These are phyloP conservation scores for Hypomesus transpacificus DNA, from an alignment of 2,113 vertebrate genomes.

Conservation along the genomic window DNA sequence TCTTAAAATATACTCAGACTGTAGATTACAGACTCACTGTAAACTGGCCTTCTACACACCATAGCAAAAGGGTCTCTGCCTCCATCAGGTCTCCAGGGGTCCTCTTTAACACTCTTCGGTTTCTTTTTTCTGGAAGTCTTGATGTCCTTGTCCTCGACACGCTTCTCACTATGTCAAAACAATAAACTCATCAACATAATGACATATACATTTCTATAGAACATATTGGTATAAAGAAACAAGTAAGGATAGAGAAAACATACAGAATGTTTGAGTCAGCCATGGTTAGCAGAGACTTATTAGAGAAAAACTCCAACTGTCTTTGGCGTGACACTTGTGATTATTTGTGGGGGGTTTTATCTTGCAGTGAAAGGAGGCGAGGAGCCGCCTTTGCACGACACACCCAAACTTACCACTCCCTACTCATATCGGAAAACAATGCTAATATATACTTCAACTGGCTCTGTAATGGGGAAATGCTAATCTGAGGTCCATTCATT, in stretches of 20 bases:
- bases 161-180: slow-evolving; percentile 67
- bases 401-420: too few relatives aligned
- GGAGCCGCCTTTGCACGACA: too few relatives aligned
- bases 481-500: too few relatives aligned
- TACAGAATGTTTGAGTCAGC: background rate
- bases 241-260: background rate
- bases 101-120: slow-evolving; percentile 82
- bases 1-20: background rate
- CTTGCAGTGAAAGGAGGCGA: too few relatives aligned
- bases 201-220: background rate
- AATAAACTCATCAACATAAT: slow-evolving; percentile 1
- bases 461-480: too few relatives aligned
- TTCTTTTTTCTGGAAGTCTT: slow-evolving; percentile 81
- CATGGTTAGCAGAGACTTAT: background rate
- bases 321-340: too few relatives aligned
- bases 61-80: slow-evolving; percentile 77
- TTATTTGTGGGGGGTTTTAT: too few relatives aligned
- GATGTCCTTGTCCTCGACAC: slow-evolving; percentile 70
- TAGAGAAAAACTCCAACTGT: too few relatives aligned
- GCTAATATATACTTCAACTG: background rate
- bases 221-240: background rate
- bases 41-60: slow-evolving; percentile 44
- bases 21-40: background rate
- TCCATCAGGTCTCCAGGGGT: slow-evolving; percentile 76
- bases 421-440: background rate